Percentiles rank a stretch among this genome's conserved stretches.
phyloP scores from a whole-genome alignment of 1,140 invertebrate genomes.

The Drosophila truncata region DNA sequence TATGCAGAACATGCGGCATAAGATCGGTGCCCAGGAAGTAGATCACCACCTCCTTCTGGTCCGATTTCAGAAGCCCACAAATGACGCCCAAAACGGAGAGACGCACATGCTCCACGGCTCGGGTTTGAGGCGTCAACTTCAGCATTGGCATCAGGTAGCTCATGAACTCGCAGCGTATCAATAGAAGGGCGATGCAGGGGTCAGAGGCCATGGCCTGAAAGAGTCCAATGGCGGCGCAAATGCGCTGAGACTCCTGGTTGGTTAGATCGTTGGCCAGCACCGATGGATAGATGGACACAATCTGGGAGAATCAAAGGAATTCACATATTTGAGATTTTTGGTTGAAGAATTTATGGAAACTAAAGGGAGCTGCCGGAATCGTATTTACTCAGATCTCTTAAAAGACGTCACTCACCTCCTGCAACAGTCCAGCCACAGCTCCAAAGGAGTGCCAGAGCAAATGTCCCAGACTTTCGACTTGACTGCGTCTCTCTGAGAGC shows the following conservation, averaged over 20 bases:
- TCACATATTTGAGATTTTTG: no score
- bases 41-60: slow-evolving; percentile 24
- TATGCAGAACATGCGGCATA: slow-evolving; percentile 26
- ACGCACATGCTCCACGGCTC: slow-evolving; percentile 37
- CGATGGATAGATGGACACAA: slow-evolving; percentile 27
- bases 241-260: slow-evolving; percentile 32
- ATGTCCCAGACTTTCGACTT: slow-evolving; percentile 25
- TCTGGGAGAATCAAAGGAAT: background rate
- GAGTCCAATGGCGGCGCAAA: slow-evolving; percentile 50
- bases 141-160: slow-evolving; percentile 41
- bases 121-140: slow-evolving; percentile 32
- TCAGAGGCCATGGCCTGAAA: slow-evolving; percentile 39
- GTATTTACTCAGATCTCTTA: no score
- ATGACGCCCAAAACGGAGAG: slow-evolving; percentile 41
- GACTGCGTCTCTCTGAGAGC: slow-evolving; percentile 36
- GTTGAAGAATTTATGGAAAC: no score
- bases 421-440: slow-evolving; percentile 39
- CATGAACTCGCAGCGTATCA: slow-evolving; percentile 41
- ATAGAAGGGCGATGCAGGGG: slow-evolving; percentile 18
- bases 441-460: slow-evolving; percentile 52
- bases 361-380: no score
- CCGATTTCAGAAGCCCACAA: slow-evolving; percentile 34
- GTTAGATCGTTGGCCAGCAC: slow-evolving; percentile 19
- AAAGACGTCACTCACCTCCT: slow-evolving; percentile 18
- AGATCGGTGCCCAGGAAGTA: slow-evolving; percentile 39